phyloP scores from a whole-genome alignment of 2,888 invertebrate genomes.

The Lissocephala sabroskyi region DNA sequence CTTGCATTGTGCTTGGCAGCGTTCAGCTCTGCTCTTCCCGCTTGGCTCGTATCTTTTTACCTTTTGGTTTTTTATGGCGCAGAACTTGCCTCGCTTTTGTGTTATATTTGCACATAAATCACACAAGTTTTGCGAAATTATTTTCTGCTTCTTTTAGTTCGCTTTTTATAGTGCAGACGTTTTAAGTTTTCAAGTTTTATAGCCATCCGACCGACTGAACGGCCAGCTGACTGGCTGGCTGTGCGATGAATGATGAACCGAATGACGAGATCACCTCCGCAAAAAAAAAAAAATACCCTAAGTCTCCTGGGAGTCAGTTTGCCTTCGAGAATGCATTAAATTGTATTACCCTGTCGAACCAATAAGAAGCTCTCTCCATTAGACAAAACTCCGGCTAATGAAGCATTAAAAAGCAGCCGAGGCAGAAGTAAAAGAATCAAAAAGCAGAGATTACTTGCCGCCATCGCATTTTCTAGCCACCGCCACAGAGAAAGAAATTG shows the following conservation, averaged over 20 bases:
- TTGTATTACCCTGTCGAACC: no score
- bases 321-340: no score
- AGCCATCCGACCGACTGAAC: no score
- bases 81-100: constrained; percentile 45
- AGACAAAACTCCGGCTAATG: constrained; percentile 60
- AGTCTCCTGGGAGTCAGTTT: no score
- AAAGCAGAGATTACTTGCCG: constrained; percentile 40
- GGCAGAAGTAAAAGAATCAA: constrained; percentile 25
- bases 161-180: constrained; percentile 18
- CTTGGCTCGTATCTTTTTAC: no score
- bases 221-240: no score
- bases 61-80: constrained; percentile 18
- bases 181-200: constrained; percentile 15
- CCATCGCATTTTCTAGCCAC: constrained; percentile 43
- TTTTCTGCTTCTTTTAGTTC: constrained; percentile 31
- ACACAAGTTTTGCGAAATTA: constrained; percentile 50
- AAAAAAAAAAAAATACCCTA: no score
- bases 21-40: no score
- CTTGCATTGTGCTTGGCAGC: constrained; percentile 19
- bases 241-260: no score
- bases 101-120: constrained; percentile 57
- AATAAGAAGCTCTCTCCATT: constrained; percentile 54
- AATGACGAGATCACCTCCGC: no score
- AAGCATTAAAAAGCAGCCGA: constrained; percentile 60
- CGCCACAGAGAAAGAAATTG: constrained; percentile 29